Evolutionary conservation across 2,797 vertebrate species (phyloP).

Genomic region (Falco berigora): DNA sequence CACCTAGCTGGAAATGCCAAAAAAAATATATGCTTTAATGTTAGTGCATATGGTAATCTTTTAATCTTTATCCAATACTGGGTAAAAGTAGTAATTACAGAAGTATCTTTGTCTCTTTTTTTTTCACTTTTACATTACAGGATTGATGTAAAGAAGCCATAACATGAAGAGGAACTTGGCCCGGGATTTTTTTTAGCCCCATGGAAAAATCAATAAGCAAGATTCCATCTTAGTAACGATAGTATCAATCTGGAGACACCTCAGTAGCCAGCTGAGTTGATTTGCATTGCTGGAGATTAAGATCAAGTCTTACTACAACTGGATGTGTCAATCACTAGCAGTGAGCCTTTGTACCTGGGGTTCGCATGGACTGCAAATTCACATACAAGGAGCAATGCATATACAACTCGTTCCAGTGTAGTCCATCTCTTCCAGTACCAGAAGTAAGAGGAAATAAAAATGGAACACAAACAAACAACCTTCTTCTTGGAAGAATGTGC

Average conservation of each 20-base stretch:
- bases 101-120: neutral
- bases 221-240: neutral
- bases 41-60: neutral
- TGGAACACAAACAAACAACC: neutral
- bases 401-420: neutral
- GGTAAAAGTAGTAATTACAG: neutral
- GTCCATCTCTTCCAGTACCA: neutral
- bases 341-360: accelerated
- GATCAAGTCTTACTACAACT: neutral
- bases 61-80: neutral
- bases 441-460: neutral
- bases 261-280: neutral
- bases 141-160: neutral
- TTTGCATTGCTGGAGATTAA: neutral
- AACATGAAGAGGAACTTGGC: neutral
- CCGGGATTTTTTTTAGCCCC: neutral
- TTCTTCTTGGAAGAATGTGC: neutral
- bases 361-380: neutral
- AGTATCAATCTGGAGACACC: neutral
- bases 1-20: accelerated
- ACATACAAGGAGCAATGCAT: neutral
- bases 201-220: neutral
- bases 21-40: neutral
- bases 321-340: neutral
- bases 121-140: neutral